Percentiles rank a stretch among this genome's conserved stretches.
These are phyloP conservation scores for Apamea crenata DNA, from an alignment of 2,888 invertebrate genomes.

Conservation along the genomic window DNA sequence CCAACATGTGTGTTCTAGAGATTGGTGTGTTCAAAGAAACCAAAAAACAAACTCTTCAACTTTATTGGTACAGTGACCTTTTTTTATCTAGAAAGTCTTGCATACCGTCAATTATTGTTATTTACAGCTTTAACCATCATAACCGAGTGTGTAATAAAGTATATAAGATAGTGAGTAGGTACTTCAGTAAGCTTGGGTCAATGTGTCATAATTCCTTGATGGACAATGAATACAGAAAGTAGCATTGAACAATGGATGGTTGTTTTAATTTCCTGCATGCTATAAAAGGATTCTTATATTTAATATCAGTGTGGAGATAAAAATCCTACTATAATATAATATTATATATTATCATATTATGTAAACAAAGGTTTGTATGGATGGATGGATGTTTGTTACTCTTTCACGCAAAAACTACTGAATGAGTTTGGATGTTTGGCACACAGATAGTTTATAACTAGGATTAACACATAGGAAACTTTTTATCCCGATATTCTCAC, in stretches of 20 bases:
- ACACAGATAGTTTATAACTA: no score
- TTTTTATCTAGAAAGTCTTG: background rate
- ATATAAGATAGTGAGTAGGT: background rate
- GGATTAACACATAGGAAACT: no score
- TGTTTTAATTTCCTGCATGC: constrained; percentile 37
- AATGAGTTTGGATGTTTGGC: no score
- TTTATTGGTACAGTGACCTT: no score
- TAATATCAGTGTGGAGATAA: background rate
- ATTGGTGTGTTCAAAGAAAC: background rate
- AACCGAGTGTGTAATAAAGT: background rate
- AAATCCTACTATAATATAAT: no score
- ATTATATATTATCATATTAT: no score
- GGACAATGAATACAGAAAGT: background rate
- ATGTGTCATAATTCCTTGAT: background rate
- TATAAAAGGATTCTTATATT: background rate
- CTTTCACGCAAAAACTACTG: no score
- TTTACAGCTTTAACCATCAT: background rate
- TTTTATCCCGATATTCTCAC: no score
- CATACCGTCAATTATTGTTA: background rate
- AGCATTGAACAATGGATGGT: constrained; percentile 9
- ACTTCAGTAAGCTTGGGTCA: background rate
- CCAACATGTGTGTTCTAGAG: background rate
- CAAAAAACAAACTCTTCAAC: background rate
- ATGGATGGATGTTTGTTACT: no score
- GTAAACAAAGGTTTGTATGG: no score